Conservation (phyloP, 2,113 vertebrate species). For the Scytalopus superciliaris region DNA sequence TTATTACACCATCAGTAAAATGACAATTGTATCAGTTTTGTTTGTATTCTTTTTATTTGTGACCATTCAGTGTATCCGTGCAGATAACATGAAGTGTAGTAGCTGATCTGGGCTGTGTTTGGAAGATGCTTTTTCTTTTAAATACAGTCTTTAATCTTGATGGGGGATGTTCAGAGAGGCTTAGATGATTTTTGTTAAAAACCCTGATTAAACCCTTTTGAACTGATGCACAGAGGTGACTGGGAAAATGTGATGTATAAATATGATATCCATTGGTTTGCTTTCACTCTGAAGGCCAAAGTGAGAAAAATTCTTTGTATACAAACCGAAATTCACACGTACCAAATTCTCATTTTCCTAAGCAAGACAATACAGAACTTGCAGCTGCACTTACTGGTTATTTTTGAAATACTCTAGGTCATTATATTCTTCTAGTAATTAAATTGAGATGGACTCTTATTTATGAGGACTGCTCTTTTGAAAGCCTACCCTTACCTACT, state of each 20-base stretch:
- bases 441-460: background rate
- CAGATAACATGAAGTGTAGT: background rate
- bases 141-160: background rate
- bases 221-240: background rate
- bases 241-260: background rate
- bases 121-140: background rate
- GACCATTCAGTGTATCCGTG: background rate
- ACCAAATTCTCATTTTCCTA: background rate
- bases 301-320: background rate
- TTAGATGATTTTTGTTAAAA: background rate
- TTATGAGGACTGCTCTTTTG: background rate
- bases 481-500: background rate
- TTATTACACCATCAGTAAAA: background rate
- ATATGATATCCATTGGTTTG: background rate
- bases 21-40: background rate
- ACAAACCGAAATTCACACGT: background rate
- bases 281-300: background rate
- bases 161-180: background rate
- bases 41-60: background rate
- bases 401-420: background rate
- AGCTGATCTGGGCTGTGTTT: background rate
- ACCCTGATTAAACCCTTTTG: background rate
- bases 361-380: background rate
- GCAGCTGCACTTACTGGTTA: background rate
- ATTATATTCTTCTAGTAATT: background rate